Conservation (phyloP, 2,888 invertebrate species). For the Acleris emargana region DNA sequence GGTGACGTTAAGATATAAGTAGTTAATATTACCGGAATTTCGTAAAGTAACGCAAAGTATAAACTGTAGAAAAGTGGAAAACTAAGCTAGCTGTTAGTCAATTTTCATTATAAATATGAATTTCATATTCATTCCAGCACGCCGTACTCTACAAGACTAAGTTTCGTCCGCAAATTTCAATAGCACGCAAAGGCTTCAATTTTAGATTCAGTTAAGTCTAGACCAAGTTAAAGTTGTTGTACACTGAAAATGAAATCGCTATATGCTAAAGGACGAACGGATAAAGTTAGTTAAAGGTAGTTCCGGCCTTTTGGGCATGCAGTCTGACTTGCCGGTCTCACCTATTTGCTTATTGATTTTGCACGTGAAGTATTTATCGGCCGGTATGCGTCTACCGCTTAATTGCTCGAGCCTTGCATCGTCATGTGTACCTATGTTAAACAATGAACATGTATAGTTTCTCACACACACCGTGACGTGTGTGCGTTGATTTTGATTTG, state of each 20-base stretch:
- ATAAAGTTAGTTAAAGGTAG: slow-evolving; percentile 2
- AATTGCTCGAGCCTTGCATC: too few species aligned
- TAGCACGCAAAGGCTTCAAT: slow-evolving; percentile 76
- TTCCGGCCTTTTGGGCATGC: slow-evolving; percentile 20
- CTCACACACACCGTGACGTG: too few species aligned
- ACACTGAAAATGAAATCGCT: slow-evolving; percentile 29
- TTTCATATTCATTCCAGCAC: slow-evolving; percentile 2
- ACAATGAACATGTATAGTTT: too few species aligned
- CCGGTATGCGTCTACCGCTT: slow-evolving; percentile 28
- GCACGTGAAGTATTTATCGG: slow-evolving; percentile 49
- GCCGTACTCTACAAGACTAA: slow-evolving; percentile 48
- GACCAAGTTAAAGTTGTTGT: slow-evolving; percentile 59
- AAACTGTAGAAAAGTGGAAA: too few species aligned
- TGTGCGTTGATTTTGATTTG: too few species aligned
- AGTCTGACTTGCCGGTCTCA: slow-evolving; percentile 57
- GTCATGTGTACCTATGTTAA: too few species aligned
- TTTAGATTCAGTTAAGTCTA: slow-evolving; percentile 50
- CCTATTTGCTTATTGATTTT: slow-evolving; percentile 70
- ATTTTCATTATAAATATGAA: neutral
- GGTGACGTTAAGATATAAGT: too few species aligned
- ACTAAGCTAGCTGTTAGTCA: too few species aligned
- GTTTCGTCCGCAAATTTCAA: slow-evolving; percentile 79
- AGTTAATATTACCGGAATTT: too few species aligned
- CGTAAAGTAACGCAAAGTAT: too few species aligned
- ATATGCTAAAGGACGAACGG: slow-evolving; percentile 1